Base-by-base conservation (phyloP, 2,797 vertebrate genomes). In the Sebastes flavidus region DNA sequence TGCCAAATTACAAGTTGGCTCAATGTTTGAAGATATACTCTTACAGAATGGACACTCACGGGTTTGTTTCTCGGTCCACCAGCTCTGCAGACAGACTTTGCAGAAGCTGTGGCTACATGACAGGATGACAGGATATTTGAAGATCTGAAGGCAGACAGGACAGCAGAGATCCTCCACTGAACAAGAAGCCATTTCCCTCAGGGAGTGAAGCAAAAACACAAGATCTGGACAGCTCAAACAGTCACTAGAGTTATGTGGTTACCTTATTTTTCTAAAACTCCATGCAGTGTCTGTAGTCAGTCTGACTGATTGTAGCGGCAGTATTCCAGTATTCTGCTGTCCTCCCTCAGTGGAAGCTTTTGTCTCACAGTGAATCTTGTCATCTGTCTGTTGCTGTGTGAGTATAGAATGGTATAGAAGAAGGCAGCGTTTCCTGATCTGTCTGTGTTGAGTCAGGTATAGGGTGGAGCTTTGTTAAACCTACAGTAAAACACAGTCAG, bases 41-140 rank as follows among this genome's bases (percentile, higher is more conserved):
- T 54, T 54, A 54, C 52, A 54, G n/a, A 54, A n/a, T 10, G 52
- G 52, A 22, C 52, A 54, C 52, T 54, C 52, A 11, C 4, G 10
- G n/a, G 20, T 54, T 11, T 5, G 9, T 54, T 54, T 54, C n/a
- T 54, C 52, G 2, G 9, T 22, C 52, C 52, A 54, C 52, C 52
- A 54, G n/a, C 52, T 20, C 20, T 22, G n/a, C 52, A 54, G n/a
- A 18, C 75, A 70, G 24, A 4, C 24, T 42, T 22, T 63, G 12
- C 65, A 68, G 13, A 76, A 68, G 34, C 65, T 77, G 65, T 61
- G 75, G 76, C 67, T 20, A 14, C 76, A 78, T 2, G 24, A 18
- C 46, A 69, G 24, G 8, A 78, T 1, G 9, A 78, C 49, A 6
- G 76, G 76, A 24, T 78, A 34, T 20, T 32, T 2, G 27, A 71